phyloP scores from a whole-genome alignment of 2,888 invertebrate species.

The Euzetes globulus region DNA sequence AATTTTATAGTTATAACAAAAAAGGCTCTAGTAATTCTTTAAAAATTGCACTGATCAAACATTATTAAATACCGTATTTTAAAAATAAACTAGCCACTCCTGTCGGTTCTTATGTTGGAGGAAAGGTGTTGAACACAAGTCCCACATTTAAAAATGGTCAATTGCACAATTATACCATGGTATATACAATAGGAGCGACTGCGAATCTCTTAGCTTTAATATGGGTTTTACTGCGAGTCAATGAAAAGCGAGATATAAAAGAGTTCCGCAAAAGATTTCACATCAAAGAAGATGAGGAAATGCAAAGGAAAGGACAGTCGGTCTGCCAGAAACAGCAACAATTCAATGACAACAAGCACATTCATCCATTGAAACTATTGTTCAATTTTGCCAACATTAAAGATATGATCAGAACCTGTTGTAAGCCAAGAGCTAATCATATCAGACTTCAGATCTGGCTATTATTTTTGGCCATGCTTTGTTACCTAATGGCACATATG shows the following conservation, averaged over 20 bases:
- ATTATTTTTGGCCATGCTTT: background rate
- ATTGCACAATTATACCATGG: constrained; percentile 23
- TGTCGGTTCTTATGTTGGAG: constrained; percentile 5
- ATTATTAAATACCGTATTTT: no score
- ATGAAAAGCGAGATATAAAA: constrained; percentile 18
- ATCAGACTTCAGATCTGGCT: constrained; percentile 22
- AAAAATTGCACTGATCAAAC: no score
- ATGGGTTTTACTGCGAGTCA: background rate
- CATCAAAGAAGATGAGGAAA: background rate
- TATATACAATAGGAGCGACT: background rate
- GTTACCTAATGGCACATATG: background rate
- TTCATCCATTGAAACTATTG: constrained; percentile 10
- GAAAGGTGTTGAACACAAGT: background rate
- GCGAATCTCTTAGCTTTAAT: background rate
- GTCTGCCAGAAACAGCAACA: background rate
- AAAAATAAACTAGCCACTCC: no score
- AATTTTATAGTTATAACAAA: background rate
- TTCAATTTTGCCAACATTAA: constrained; percentile 4
- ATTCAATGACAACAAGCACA: background rate
- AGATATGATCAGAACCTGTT: constrained; percentile 27
- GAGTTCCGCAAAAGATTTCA: background rate
- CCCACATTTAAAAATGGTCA: constrained; percentile 17
- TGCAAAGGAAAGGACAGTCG: background rate
- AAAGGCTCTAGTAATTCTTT: no score
- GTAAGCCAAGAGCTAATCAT: background rate